Evolutionary conservation across 2,113 vertebrate species (phyloP), one percentile per base, ranked within the genome.

Genomic region (Trematomus loennbergii): DNA sequence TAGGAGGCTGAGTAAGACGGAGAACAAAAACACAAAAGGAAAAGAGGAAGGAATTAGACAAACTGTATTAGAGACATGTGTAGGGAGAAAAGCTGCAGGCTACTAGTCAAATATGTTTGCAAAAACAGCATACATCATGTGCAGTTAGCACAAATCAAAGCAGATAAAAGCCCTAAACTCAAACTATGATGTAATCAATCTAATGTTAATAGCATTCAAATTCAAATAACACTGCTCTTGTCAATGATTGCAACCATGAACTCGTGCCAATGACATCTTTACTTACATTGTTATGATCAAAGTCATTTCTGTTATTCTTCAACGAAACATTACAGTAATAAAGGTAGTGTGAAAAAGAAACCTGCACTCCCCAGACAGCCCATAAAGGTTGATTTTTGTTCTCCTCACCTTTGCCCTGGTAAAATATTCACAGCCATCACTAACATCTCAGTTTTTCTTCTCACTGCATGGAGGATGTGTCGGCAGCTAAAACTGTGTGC

Each of bases 1-100:
- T 73, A 52, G 81, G 60, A 64, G 75, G 77, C 77, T 75, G 84
- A 69, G 74, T 68, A 36, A 83, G 55, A 50, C 18, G 52, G 48
- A 49, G n/a, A 66, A 46, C 55, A 36, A 43, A 84, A 29, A 60
- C 36, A 59, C n/a, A 20, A 69, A 74, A 61, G 15, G 53, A 48
- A 40, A 53, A 81, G 25, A 67, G 13, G 25, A 61, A 49, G 45
- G 68, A 74, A 67, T 63, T 13, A 82, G 43, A 73, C 71, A 33
- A 70, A 61, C n/a, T 15, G 13, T 36, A 17, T 50, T 57, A 54
- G 66, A 81, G 29, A 64, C 12, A 12, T 40, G 45, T 46, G 68
- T 36, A 15, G 12, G 55, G 46, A 40, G 22, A 58, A 67, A 50
- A 68, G 65, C 57, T 65, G 48, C 49, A 82, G 65, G n/a, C 18